phyloP scores from a whole-genome alignment of 2,113 vertebrate genomes.

The Choloepus hoffmanni region DNA sequence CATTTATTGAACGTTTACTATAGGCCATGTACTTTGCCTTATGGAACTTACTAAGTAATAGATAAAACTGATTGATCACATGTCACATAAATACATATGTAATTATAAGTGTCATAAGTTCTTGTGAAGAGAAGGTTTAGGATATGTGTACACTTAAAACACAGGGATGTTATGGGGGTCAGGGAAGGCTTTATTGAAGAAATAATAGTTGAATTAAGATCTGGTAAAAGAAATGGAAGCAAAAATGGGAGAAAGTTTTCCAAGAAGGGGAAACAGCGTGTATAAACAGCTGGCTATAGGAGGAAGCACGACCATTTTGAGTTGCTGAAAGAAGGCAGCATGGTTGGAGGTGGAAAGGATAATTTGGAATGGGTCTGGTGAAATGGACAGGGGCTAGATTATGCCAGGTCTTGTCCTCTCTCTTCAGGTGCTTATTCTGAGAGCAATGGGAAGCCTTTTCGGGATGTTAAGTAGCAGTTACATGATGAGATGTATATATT shows the following conservation, averaged over 20 bases:
- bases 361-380: neutral
- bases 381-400: neutral
- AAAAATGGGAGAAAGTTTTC: neutral
- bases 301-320: neutral
- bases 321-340: neutral
- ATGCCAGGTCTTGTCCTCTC: neutral
- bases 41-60: neutral
- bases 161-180: neutral
- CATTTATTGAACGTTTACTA: neutral
- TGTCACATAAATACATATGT: neutral
- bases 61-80: neutral
- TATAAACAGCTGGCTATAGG: neutral
- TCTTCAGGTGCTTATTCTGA: neutral
- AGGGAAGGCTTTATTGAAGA: neutral
- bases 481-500: neutral
- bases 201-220: neutral
- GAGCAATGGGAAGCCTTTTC: neutral
- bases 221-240: neutral
- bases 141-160: neutral
- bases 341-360: neutral
- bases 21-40: neutral
- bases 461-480: neutral
- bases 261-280: neutral
- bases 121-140: neutral
- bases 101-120: neutral